A percentile compares a stretch with the other conserved stretches of the same genome.
Evolutionary conservation across 2,113 vertebrate genomes (phyloP).

Genomic region (Pipa parva): DNA sequence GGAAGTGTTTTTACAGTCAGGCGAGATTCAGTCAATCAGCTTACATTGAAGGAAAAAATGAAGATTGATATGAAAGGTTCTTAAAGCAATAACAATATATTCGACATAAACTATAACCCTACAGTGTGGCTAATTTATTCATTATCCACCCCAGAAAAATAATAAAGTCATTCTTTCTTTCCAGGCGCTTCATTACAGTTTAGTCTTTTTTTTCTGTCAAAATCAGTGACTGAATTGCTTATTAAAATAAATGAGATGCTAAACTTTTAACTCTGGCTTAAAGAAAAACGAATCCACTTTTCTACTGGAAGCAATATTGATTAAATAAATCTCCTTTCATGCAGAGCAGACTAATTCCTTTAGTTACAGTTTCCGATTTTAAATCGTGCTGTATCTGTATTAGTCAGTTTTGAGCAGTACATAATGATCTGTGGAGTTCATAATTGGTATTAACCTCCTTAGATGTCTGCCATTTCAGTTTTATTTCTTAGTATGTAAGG

Average conservation of each 20-base stretch:
- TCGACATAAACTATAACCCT: conserved; percentile 63
- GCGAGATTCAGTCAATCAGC: conserved; percentile 54
- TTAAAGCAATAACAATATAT: conserved; percentile 74
- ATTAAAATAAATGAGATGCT: conserved; percentile 76
- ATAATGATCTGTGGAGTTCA: conserved; percentile 59
- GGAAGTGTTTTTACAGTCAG: conserved; percentile 41
- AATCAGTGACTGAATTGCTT: conserved; percentile 66
- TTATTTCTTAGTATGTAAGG: background rate
- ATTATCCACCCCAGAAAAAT: conserved; percentile 72
- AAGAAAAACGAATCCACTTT: conserved; percentile 71
- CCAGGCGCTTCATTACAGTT: conserved; percentile 62
- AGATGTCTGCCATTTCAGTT: conserved; percentile 13
- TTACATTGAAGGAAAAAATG: conserved; percentile 64
- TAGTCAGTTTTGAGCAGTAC: conserved; percentile 52
- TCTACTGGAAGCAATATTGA: conserved; percentile 64
- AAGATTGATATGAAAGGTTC: conserved; percentile 70
- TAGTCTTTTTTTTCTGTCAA: conserved; percentile 60
- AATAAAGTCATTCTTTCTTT: conserved; percentile 73
- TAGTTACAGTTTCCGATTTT: conserved; percentile 65
- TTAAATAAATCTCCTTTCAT: conserved; percentile 70
- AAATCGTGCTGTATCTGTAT: conserved; percentile 64
- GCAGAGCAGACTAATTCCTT: conserved; percentile 70
- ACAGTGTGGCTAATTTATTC: conserved; percentile 77
- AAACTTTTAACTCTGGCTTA: conserved; percentile 74
- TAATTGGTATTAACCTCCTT: conserved; percentile 58